Conservation (phyloP, 2,888 invertebrate species). For the Drosophila quinaria region DNA sequence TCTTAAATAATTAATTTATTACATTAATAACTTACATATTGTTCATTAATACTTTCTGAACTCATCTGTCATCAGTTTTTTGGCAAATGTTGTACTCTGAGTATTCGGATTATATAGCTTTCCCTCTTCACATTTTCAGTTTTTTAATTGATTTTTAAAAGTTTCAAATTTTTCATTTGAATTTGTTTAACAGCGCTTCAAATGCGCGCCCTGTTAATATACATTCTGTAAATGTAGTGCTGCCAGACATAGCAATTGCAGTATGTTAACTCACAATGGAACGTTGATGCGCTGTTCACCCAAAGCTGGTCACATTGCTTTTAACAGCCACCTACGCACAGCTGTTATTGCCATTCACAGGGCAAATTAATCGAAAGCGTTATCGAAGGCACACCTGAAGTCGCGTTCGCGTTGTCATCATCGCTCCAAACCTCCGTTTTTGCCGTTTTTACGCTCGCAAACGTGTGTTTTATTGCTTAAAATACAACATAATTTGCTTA, state of each 20-base stretch:
- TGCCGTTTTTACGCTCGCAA: conserved; percentile 48
- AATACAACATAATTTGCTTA: conserved; percentile 33
- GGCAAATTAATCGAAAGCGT: background rate
- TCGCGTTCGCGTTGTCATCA: conserved; percentile 76
- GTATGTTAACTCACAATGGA: conserved; percentile 27
- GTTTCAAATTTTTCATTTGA: background rate
- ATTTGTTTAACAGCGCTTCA: background rate
- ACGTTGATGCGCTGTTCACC: background rate
- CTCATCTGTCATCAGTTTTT: too few species aligned
- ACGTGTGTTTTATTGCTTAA: conserved; percentile 48
- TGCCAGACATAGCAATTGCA: conserved; percentile 12
- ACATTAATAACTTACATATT: too few species aligned
- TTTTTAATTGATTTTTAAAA: too few species aligned
- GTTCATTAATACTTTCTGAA: too few species aligned
- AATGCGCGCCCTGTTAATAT: conserved; percentile 7
- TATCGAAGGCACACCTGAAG: conserved; percentile 56
- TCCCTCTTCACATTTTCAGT: too few species aligned
- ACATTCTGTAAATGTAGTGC: background rate
- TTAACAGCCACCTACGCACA: conserved; percentile 21
- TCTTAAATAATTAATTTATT: too few species aligned
- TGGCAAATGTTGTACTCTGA: too few species aligned
- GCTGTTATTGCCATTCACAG: conserved; percentile 49
- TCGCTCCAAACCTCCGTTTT: conserved; percentile 54
- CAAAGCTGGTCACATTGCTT: conserved; percentile 13
- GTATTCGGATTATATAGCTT: too few species aligned